Evolutionary conservation across 2,888 invertebrate genomes (phyloP), one percentile per base, ranked within the genome.

Genomic region (Acanthosepion pharaonis): DNA sequence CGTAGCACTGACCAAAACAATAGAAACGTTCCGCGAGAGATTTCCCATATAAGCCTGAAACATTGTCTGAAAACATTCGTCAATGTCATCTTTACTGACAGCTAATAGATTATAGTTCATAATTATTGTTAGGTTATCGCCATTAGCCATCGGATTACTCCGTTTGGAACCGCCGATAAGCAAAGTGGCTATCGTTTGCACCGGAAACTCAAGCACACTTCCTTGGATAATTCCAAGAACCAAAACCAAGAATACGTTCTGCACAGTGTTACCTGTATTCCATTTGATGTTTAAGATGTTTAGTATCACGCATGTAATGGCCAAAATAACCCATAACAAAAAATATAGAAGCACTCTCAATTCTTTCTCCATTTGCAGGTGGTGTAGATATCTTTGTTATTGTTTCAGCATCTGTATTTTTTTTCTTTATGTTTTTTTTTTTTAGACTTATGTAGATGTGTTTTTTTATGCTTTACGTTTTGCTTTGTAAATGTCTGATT

Each of bases 21-120:
- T 96, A 20, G 96, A 96, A 3, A 96, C 95, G 95, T 96, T 96
- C 25, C 96, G 96, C 93, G 96, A 95, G 33, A 97, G 95, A 94
- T 97, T 97, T 20, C 96, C 96, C 94, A 97, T 96, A 94, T 96
- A 97, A 5, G 96, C 96, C 94, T 96, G 95, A 94, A 96, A 97
- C 97, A 97, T 97, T 15, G 96, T 96, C 91, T 96, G 96, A 91
- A 96, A 95, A 94, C 96, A 96, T 94, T 96, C 96, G 91, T 97
- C 96, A 55, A 96, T 96, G 94, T 96, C 96, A 94, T 96, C 96
- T 94, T 95, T 95, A 92, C 96, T 95, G 6, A 96, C 95, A 18
- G 96, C 96, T 59, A 96, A 94, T 18, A 96, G 95, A 94, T 96
- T 96, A 95, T 96, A 96, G 94, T 96, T 96, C 23, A 96, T 95